Base-by-base conservation (phyloP, 2,797 vertebrate genomes). In the Erethizon dorsatum region DNA sequence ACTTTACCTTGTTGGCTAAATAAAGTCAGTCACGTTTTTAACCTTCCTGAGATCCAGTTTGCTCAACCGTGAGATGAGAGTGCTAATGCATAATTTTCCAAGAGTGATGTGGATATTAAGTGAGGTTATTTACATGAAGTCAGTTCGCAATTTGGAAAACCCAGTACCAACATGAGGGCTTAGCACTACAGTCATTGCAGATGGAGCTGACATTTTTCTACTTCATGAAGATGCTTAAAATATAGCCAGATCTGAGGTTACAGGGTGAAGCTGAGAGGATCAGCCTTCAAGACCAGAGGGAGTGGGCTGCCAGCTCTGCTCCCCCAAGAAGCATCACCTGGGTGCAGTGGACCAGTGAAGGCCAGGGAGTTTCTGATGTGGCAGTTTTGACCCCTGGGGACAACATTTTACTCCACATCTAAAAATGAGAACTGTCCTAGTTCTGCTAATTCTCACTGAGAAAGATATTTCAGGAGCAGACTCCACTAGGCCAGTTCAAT, bases 11-110 rank as follows among this genome's bases (percentile, higher is more conserved):
- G 93, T 73, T 92, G 83, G n/a, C 8, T 97, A 17, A 93, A 31
- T 78, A 79, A 54, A 47, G 17, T 78, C 87, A 91, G 59, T 22
- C 71, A 90, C 54, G n/a, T 97, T 89, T 88, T 97, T 95, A 24
- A 78, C 83, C 89, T 97, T 91, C 59, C 83, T 85, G 73, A 73
- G n/a, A 41, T 54, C 67, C 57, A 47, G 75, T 93, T 96, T 71
- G 31, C 17, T 37, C 22, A 71, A 11, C 87, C 77, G 9, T 91
- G 85, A 6, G 63, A 47, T 45, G 6, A 33, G 88, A 12, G 50
- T 65, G 63, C 73, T 89, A 69, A 96, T 91, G 79, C 61, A 82
- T 80, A 61, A 47, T 59, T 78, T 84, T 71, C 7, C n/a, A 88
- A 57, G 56, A n/a, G 12, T 61, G 50, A 18, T 56, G 8, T 80